A percentile compares a stretch with the other conserved stretches of the same genome.
Evolutionary conservation across 2,888 invertebrate species (phyloP).

Genomic region (Drosophila fungiperda): DNA sequence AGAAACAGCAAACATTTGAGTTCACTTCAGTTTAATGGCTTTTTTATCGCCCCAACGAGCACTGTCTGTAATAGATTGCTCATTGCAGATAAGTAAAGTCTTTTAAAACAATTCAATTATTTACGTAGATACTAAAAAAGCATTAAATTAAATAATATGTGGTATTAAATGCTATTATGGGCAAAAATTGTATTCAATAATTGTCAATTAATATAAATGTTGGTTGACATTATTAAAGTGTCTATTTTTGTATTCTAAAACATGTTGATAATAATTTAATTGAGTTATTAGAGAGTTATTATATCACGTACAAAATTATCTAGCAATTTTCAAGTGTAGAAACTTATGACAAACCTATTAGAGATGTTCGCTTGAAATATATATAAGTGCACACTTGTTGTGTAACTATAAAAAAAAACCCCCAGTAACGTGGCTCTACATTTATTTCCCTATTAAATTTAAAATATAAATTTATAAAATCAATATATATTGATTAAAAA

Average conservation of each 20-base stretch:
- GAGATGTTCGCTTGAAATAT: neutral
- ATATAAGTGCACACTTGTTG: neutral
- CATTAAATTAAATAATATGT: neutral
- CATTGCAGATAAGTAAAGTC: conserved; percentile 33
- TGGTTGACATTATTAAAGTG: neutral
- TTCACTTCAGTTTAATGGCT: conserved; percentile 13
- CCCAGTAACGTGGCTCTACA: neutral
- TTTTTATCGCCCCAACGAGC: conserved; percentile 43
- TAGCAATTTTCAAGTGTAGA: neutral
- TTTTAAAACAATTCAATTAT: conserved; percentile 57
- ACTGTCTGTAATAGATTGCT: conserved; percentile 23
- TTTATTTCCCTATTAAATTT: neutral
- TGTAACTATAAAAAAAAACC: neutral
- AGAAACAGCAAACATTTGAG: conserved; percentile 21
- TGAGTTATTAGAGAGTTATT: neutral
- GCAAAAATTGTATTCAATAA: neutral
- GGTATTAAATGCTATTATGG: neutral
- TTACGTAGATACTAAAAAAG: conserved; percentile 50
- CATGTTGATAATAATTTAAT: neutral
- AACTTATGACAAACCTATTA: neutral
- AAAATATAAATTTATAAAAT: neutral
- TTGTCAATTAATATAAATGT: conserved; percentile 15
- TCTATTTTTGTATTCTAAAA: neutral
- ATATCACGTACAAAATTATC: neutral
- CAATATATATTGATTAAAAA: neutral